Evolutionary conservation across 1,140 invertebrate genomes (phyloP).

Genomic region (Drosophila baimaii): DNA sequence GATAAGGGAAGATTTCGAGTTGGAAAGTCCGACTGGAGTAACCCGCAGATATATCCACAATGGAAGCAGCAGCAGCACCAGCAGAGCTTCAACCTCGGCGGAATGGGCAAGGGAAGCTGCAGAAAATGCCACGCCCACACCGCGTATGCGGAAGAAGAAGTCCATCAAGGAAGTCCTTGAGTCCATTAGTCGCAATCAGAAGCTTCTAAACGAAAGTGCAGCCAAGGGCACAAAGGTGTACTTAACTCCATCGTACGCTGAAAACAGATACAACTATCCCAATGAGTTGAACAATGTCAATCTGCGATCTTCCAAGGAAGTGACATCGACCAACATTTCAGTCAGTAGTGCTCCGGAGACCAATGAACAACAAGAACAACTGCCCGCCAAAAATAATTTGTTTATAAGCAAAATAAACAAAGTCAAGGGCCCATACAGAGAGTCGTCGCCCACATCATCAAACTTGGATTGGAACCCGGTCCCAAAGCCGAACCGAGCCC

Average conservation of each 20-base stretch:
- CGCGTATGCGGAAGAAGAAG: conserved; percentile 49
- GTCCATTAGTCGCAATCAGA: conserved; percentile 81
- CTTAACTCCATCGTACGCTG: conserved; percentile 48
- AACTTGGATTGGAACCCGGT: conserved; percentile 84
- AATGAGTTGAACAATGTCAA: conserved; percentile 33
- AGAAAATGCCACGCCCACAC: conserved; percentile 11
- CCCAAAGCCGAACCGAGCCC: conserved; percentile 75
- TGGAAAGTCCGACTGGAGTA: conserved; percentile 15
- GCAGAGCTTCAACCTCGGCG: conserved; percentile 1
- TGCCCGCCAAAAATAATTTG: conserved; percentile 42
- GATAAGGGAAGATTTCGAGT: conserved; percentile 30
- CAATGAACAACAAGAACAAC: conserved; percentile 23
- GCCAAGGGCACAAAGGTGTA: conserved; percentile 61
- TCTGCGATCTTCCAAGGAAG: conserved; percentile 17
- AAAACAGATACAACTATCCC: conserved; percentile 29
- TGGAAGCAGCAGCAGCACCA: background rate
- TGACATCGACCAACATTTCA: conserved; percentile 39
- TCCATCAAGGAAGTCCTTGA: conserved; percentile 83
- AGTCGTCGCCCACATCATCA: conserved; percentile 77
- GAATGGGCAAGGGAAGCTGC: conserved; percentile 8
- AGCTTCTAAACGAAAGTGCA: conserved; percentile 74
- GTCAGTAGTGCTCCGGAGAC: background rate
- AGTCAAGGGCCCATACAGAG: conserved; percentile 62
- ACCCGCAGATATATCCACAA: background rate
- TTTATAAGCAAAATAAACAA: conserved; percentile 73